Percentiles rank a stretch among this genome's conserved stretches.
These are phyloP conservation scores for Coptodon rendalli DNA, from an alignment of 2,113 vertebrate species.

Conservation along the genomic window DNA sequence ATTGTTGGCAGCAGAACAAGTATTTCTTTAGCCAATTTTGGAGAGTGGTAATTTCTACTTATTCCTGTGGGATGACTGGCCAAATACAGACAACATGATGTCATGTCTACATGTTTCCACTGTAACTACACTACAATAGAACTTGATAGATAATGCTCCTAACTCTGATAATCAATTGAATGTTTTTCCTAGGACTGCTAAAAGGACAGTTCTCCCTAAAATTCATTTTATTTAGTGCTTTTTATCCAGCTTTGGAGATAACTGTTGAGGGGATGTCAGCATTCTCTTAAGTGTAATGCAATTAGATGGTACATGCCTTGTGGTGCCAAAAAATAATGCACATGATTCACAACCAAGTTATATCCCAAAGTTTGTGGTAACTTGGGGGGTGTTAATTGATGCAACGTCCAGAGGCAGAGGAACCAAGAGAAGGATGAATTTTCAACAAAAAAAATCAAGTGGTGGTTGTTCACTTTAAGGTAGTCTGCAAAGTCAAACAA, in stretches of 20 bases:
- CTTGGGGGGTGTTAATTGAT: neutral
- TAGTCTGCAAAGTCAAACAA: neutral
- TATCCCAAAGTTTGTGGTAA: neutral
- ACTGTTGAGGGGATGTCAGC: neutral
- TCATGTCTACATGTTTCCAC: conserved; percentile 37
- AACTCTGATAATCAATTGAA: neutral
- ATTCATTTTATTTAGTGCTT: neutral
- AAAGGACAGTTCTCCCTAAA: neutral
- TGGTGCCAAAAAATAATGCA: neutral
- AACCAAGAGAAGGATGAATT: neutral
- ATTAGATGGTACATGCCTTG: neutral
- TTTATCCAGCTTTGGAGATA: neutral
- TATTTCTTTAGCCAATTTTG: neutral
- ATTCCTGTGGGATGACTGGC: neutral
- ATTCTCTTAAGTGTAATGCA: neutral
- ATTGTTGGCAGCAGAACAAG: neutral
- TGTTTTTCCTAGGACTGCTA: neutral
- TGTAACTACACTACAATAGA: conserved; percentile 24
- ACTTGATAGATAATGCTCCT: neutral
- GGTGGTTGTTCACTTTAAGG: neutral
- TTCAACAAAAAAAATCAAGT: neutral
- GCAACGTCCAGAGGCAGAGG: neutral
- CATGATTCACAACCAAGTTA: neutral
- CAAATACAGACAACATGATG: conserved; percentile 44
- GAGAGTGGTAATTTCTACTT: neutral